Evolutionary conservation across 2,888 invertebrate genomes (phyloP).

Genomic region (Diadegma fenestrale): DNA sequence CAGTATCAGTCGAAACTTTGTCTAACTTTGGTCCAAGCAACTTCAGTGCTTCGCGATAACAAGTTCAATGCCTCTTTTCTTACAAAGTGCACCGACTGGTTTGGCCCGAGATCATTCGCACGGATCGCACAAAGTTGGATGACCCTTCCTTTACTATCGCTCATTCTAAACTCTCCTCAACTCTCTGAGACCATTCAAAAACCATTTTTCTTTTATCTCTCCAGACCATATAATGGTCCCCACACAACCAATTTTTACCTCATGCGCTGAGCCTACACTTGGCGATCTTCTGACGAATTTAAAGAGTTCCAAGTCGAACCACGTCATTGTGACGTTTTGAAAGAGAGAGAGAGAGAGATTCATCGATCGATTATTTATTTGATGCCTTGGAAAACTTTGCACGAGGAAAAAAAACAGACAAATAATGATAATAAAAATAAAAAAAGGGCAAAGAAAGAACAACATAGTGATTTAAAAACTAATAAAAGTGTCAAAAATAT

Average conservation of each 20-base stretch:
- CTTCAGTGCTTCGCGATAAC: slow-evolving; percentile 34
- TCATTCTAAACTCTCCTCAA: slow-evolving; percentile 38
- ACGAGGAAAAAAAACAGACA: not conserved
- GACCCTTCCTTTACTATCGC: slow-evolving; percentile 23
- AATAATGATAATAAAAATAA: too few relatives aligned
- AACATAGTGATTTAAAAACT: too few relatives aligned
- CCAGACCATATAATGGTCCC: not conserved
- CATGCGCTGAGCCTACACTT: not conserved
- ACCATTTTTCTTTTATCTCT: slow-evolving; percentile 4
- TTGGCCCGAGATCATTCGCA: slow-evolving; percentile 12
- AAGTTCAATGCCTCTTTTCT: slow-evolving; percentile 51
- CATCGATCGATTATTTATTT: too few relatives aligned
- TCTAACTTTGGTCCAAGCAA: not conserved
- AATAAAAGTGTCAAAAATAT: too few relatives aligned
- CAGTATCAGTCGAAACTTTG: slow-evolving; percentile 12
- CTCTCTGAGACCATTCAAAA: slow-evolving; percentile 43
- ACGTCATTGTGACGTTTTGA: slow-evolving; percentile 4
- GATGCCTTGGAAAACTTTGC: too few relatives aligned
- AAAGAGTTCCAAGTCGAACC: slow-evolving; percentile 66
- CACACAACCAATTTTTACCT: slow-evolving; percentile 4
- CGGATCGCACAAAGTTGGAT: slow-evolving; percentile 44
- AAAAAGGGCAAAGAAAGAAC: too few relatives aligned
- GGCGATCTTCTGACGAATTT: slow-evolving; percentile 19
- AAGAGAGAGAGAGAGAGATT: too few relatives aligned
- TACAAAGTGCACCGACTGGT: not conserved